Base-by-base conservation (phyloP, 2,113 vertebrate species). In the Tragelaphus scriptus region DNA sequence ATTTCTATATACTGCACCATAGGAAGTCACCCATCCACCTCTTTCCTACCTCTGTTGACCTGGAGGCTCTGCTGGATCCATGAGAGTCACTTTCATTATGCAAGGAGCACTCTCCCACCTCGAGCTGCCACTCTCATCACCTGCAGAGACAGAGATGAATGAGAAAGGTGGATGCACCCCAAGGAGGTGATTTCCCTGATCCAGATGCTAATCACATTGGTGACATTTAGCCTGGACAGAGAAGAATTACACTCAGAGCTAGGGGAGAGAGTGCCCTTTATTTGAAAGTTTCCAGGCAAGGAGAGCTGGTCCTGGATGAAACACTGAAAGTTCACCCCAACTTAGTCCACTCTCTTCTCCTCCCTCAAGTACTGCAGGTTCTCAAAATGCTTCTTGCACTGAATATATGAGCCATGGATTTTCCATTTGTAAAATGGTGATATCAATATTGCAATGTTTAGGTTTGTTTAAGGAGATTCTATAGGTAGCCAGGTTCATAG, bases 221-320 rank as follows among this genome's bases (percentile, higher is more conserved):
- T 91, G 97, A 97, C 97, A 97, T 95, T 98, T 91, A 95, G 90
- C 49, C 68, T 40, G n/a, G 97, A 97, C 95, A 97, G 90, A 96
- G 94, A 98, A 95, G 88, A 96, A 98, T 90, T 88, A 53, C 32
- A 28, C 47, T 59, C 94, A 47, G 85, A 71, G 90, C 11, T 40
- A 68, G 59, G 40, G 81, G 53, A 88, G 23, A 95, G 12, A 56
- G 17, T 86, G 75, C 59, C 92, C 88, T 97, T 97, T 95, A 95
- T 68, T 75, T 94, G 40, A 58, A 88, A 63, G 81, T 95, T 90
- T 9, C 26, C 90, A 25, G 32, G 59, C 32, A 15, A 28, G 25
- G 59, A 71, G 5, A 77, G 12, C 87, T 84, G 81, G 55, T 85
- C 53, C 32, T 92, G 10, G 59, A 65, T 10, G 53, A 81, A 84